Conservation (phyloP, 2,797 vertebrate species). For the Sebastes minor region DNA sequence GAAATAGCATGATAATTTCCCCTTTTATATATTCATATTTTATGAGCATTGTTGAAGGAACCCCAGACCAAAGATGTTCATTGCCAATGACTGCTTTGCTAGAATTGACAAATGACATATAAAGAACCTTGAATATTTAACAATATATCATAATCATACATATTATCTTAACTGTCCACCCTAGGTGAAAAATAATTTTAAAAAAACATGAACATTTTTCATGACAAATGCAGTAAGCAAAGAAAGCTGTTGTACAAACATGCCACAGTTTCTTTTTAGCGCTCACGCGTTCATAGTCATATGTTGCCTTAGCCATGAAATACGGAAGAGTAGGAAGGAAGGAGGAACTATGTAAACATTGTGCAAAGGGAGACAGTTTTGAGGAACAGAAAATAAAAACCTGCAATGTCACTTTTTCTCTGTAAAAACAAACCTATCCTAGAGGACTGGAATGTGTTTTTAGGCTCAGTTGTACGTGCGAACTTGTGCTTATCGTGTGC, state of each 20-base stretch:
- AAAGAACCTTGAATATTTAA: background rate
- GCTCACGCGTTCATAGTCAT: constrained; percentile 11
- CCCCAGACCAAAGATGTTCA: too few species aligned
- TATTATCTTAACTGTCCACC: background rate
- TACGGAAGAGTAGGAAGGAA: constrained; percentile 11
- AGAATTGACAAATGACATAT: too few species aligned
- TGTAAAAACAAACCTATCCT: background rate
- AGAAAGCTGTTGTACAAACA: constrained; percentile 7
- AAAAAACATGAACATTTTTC: background rate
- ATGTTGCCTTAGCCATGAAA: constrained; percentile 22
- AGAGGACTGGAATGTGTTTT: background rate
- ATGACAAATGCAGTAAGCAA: background rate
- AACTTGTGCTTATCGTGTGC: constrained; percentile 5
- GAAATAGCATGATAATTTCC: too few species aligned
- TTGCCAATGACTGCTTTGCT: too few species aligned
- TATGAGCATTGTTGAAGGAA: too few species aligned
- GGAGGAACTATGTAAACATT: constrained; percentile 35
- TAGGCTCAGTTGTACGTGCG: background rate
- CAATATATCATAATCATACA: background rate
- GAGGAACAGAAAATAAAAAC: constrained; percentile 48
- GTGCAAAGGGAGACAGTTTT: constrained; percentile 49
- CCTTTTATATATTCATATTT: too few species aligned
- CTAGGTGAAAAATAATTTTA: background rate
- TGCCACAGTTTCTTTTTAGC: background rate
- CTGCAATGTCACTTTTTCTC: constrained; percentile 11